These are phyloP conservation scores for Acipenser oxyrinchus DNA, from an alignment of 2,797 vertebrate species.

Conservation along the genomic window DNA sequence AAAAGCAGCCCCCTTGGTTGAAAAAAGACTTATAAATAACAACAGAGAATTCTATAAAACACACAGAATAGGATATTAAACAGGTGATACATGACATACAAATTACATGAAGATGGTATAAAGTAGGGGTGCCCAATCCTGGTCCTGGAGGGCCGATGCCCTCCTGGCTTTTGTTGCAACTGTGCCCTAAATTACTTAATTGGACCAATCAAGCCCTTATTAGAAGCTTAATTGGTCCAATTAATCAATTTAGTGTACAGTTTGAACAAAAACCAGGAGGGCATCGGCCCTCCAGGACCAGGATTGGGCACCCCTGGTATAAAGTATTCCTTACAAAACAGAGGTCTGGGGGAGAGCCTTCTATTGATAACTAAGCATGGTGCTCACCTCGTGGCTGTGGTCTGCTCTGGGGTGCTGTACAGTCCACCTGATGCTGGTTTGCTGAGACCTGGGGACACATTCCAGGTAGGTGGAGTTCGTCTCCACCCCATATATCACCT, in stretches of 20 bases:
- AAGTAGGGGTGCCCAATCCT: too few relatives aligned
- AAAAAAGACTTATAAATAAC: not conserved
- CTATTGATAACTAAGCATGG: not conserved
- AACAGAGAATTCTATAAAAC: not conserved
- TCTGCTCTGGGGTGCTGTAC: conserved; percentile 29
- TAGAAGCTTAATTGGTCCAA: too few relatives aligned
- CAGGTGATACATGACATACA: not conserved
- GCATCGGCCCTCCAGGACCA: too few relatives aligned
- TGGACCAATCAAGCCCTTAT: too few relatives aligned
- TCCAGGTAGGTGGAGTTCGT: conserved; percentile 75
- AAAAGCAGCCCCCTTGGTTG: not conserved
- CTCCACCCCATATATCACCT: conserved; percentile 65
- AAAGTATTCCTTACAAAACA: not conserved
- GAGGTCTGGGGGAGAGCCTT: too few relatives aligned
- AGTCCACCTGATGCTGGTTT: conserved; percentile 56
- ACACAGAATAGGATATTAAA: too few relatives aligned
- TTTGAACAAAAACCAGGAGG: too few relatives aligned
- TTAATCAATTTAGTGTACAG: too few relatives aligned
- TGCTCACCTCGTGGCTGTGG: conserved; percentile 45
- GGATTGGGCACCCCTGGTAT: too few relatives aligned
- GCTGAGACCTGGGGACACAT: conserved; percentile 53
- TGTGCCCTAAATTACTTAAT: too few relatives aligned
- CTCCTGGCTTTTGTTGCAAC: too few relatives aligned
- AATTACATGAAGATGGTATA: not conserved
- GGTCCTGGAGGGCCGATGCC: too few relatives aligned